These are phyloP conservation scores for Odontamblyopus lacepedii DNA, from an alignment of 2,797 vertebrate species.

Conservation along the genomic window DNA sequence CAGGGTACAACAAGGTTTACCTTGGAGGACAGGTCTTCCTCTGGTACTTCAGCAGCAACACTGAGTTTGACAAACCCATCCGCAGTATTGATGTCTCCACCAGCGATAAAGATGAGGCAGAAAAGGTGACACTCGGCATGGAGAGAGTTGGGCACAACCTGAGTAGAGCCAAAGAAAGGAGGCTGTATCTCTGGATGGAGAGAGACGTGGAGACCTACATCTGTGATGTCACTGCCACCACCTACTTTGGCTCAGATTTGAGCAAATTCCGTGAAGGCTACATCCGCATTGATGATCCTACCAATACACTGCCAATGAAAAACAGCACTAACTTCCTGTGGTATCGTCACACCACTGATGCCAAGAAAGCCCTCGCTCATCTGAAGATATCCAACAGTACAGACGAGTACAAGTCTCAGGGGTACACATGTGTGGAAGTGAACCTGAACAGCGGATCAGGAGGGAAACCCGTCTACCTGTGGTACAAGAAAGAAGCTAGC, in stretches of 20 bases:
- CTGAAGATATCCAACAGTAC: slow-evolving; percentile 7
- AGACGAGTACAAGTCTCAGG: accelerated
- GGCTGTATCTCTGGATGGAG: slow-evolving; percentile 4
- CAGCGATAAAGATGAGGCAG: neutral
- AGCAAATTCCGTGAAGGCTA: neutral
- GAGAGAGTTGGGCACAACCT: slow-evolving; percentile 17
- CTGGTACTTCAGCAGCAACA: neutral
- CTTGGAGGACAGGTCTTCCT: slow-evolving; percentile 1
- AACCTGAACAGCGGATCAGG: neutral
- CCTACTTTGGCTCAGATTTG: neutral
- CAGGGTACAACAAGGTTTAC: slow-evolving; percentile 1
- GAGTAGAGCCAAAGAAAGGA: neutral
- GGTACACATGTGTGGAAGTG: neutral
- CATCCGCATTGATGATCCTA: slow-evolving; percentile 18
- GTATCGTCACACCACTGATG: slow-evolving; percentile 16
- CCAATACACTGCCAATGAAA: neutral
- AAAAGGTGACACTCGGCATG: neutral
- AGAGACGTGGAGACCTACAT: slow-evolving; percentile 13
- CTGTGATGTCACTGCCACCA: slow-evolving; percentile 13
- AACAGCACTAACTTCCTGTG: neutral
- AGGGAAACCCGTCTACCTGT: neutral
- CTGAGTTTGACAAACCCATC: slow-evolving; percentile 5
- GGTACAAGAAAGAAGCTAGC: neutral
- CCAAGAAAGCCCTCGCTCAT: accelerated
- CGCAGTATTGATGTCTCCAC: neutral